These are phyloP conservation scores for Dinomys branickii DNA, from an alignment of 2,113 vertebrate genomes.

Conservation along the genomic window DNA sequence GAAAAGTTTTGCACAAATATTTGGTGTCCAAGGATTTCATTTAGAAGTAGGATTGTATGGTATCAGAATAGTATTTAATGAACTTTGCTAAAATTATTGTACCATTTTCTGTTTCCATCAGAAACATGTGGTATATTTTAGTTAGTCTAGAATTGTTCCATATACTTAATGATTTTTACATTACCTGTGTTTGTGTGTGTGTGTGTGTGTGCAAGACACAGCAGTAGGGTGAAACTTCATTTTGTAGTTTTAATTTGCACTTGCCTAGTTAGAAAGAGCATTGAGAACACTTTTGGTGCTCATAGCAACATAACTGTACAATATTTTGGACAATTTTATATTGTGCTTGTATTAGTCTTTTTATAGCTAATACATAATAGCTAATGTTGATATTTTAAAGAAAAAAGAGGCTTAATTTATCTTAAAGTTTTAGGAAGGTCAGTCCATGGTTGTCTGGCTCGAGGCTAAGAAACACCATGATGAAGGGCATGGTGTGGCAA, in stretches of 20 bases:
- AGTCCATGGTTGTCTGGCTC: not conserved
- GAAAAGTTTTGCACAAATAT: not conserved
- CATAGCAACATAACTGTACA: no score
- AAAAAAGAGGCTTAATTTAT: not conserved
- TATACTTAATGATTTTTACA: not conserved
- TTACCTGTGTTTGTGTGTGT: not conserved
- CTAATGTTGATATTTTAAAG: not conserved
- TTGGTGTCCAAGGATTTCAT: not conserved
- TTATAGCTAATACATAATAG: not conserved
- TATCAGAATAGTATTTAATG: not conserved
- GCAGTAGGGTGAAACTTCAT: not conserved
- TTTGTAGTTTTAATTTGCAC: not conserved
- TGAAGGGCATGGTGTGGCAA: not conserved
- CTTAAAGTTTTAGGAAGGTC: not conserved
- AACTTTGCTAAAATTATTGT: not conserved
- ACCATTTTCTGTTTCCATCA: not conserved
- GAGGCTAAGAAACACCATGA: not conserved
- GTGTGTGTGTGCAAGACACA: not conserved
- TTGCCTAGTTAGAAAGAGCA: not conserved
- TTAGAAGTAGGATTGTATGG: not conserved
- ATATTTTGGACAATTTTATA: not conserved
- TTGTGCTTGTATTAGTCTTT: not conserved
- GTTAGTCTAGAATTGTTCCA: not conserved
- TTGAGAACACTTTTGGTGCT: not conserved
- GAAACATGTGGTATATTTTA: not conserved